Percentiles rank a stretch among this genome's conserved stretches.
phyloP scores from a whole-genome alignment of 2,113 vertebrate species.

The Psettodes erumei region DNA sequence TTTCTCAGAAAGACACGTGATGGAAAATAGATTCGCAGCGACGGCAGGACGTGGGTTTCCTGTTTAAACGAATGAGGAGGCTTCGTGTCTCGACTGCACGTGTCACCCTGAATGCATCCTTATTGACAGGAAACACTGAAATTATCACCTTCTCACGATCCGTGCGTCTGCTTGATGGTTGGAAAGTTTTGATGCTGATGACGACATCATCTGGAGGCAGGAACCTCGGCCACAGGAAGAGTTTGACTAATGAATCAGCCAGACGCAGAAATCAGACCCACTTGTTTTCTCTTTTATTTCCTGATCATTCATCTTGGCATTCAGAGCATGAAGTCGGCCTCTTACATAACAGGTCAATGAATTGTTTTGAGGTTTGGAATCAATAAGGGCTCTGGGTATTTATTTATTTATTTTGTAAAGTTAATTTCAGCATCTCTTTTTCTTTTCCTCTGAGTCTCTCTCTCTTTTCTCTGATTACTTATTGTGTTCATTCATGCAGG shows the following conservation, averaged over 20 bases:
- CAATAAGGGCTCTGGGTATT: not conserved
- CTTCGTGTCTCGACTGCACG: not conserved
- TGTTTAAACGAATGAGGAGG: not conserved
- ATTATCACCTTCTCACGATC: too few species aligned
- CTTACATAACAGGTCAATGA: slow-evolving; percentile 26
- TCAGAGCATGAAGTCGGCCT: not conserved
- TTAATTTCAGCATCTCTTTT: slow-evolving; percentile 7
- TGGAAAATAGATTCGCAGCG: too few species aligned
- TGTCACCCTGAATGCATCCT: not conserved
- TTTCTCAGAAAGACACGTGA: not conserved
- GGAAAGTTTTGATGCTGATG: not conserved
- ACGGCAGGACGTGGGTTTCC: not conserved
- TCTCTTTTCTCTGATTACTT: slow-evolving; percentile 29
- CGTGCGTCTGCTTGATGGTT: too few species aligned
- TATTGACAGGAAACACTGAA: not conserved
- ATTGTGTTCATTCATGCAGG: slow-evolving; percentile 32
- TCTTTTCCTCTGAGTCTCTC: too few species aligned
- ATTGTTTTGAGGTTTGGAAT: slow-evolving; percentile 5
- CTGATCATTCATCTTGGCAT: slow-evolving; percentile 1
- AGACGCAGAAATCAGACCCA: slow-evolving; percentile 1
- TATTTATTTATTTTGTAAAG: slow-evolving; percentile 36
- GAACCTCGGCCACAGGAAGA: not conserved
- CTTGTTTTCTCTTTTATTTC: not conserved
- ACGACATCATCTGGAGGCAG: not conserved
- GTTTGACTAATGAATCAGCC: not conserved